Base-by-base conservation (phyloP, 2,888 invertebrate genomes). In the Drosophila parthenogenetica region DNA sequence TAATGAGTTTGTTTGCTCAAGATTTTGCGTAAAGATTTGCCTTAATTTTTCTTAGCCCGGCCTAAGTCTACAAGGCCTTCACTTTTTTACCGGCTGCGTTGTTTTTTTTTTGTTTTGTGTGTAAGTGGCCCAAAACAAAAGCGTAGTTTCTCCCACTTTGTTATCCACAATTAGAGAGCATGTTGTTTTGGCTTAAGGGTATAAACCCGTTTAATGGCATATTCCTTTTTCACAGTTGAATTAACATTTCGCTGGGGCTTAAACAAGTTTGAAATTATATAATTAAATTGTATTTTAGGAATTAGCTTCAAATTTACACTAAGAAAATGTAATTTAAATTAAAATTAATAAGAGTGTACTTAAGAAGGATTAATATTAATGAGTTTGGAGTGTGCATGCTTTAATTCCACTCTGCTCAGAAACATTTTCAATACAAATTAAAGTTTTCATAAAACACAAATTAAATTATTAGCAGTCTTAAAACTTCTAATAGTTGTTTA, bases 1-100 rank as follows among this genome's bases (percentile, higher is more conserved):
- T 87, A 81, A 83, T 87, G 84, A 84, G 76, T 79, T 78, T 83
- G 81, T 87, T 87, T 87, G 70, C 67, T 45, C 57, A 50, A 78
- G 84, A 85, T 89, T 72, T 71, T 65, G 42, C 32, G 53, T 43
- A 69, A 71, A 73, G 82, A 87, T 83, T 88, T 88, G 73, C 71
- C 55, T 88, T 88, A 88, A 73, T 55, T 68, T 46, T 79, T 67
- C 55, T 19, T 50, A 37, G 49, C 19, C 14, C 37, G 13, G 50
- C 65, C 65, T 22, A 17, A 71, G 51, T 72, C 51, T 51, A 58
- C 46, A 43, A 54, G 39, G 8, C 35, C 35, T 42, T 50, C 16
- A 42, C 29, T 13, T 25, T 22, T 42, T 50, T 16, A 29, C 42
- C 8, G 25, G 35, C 25, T 19, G 39, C 3, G 22, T 22, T 50